Conservation (phyloP, 2,888 invertebrate species). For the Drosophila incognita region DNA sequence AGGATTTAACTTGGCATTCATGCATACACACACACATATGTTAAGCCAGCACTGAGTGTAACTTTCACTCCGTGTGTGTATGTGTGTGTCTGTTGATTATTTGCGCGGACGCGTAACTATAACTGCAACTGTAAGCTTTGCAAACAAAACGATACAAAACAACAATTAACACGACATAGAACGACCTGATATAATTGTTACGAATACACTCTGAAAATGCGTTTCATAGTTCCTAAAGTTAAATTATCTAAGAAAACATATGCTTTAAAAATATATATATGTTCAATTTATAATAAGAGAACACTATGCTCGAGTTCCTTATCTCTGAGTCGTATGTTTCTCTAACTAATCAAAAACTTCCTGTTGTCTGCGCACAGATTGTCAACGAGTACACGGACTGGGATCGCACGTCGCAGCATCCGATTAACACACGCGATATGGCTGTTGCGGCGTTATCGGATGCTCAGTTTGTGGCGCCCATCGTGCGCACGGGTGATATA, state of each 20-base stretch:
- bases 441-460: slow-evolving; percentile 96
- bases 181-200: not conserved
- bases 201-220: not conserved
- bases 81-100: not conserved
- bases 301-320: fast-evolving
- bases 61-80: not conserved
- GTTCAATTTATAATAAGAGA: not conserved
- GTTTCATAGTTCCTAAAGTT: not conserved
- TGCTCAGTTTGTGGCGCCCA: slow-evolving; percentile 96
- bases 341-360: not conserved
- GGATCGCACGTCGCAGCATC: slow-evolving; percentile 96
- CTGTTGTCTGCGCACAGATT: slow-evolving; percentile 68
- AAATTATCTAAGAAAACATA: not conserved
- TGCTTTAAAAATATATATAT: not conserved
- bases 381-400: slow-evolving; percentile 99
- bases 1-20: slow-evolving; percentile 63
- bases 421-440: slow-evolving; percentile 94
- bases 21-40: slow-evolving; percentile 14
- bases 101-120: not conserved
- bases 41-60: slow-evolving; percentile 9
- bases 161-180: not conserved
- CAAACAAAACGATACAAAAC: not conserved
- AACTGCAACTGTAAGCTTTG: not conserved
- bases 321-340: too few relatives aligned
- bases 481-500: slow-evolving; percentile 93